phyloP scores from a whole-genome alignment of 1,140 invertebrate species.

The Zaprionus lachaisei region DNA sequence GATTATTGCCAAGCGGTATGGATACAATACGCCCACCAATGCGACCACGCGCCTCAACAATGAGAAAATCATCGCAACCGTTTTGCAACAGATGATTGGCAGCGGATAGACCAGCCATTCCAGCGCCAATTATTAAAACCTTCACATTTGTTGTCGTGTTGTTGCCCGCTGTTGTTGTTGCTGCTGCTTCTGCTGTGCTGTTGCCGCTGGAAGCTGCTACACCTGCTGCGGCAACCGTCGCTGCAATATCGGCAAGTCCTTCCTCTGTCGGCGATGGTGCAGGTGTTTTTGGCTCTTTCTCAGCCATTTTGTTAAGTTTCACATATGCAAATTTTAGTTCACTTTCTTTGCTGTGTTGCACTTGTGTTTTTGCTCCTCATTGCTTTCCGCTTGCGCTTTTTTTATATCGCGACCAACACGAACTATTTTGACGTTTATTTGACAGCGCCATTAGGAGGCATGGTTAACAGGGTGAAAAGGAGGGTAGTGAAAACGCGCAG shows the following conservation, averaged over 20 bases:
- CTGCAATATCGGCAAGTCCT: constrained; percentile 44
- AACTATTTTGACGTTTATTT: constrained; percentile 73
- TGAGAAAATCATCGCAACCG: constrained; percentile 90
- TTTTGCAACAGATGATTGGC: constrained; percentile 94
- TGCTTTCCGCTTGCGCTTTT: constrained; percentile 48
- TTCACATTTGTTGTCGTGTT: constrained; percentile 84
- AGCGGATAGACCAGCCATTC: constrained; percentile 93
- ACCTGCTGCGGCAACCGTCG: constrained; percentile 22
- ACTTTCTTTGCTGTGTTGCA: constrained; percentile 15
- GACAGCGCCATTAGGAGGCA: constrained; percentile 41
- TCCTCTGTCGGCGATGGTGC: constrained; percentile 78
- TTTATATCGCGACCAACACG: constrained; percentile 32
- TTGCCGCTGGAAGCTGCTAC: constrained; percentile 21
- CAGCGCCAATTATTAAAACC: constrained; percentile 93
- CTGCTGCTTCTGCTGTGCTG: constrained; percentile 6
- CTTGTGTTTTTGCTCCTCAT: constrained; percentile 45
- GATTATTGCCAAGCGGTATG: constrained; percentile 88
- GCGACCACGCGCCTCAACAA: constrained; percentile 91
- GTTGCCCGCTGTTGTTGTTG: constrained; percentile 15
- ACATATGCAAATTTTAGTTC: constrained; percentile 45
- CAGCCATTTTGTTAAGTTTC: constrained; percentile 51
- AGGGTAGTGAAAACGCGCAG: constrained; percentile 16
- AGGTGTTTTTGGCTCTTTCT: constrained; percentile 72
- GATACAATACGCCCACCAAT: constrained; percentile 93
- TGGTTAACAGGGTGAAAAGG: not conserved